phyloP scores from a whole-genome alignment of 2,113 vertebrate genomes.

The Opisthocomus hoazin region DNA sequence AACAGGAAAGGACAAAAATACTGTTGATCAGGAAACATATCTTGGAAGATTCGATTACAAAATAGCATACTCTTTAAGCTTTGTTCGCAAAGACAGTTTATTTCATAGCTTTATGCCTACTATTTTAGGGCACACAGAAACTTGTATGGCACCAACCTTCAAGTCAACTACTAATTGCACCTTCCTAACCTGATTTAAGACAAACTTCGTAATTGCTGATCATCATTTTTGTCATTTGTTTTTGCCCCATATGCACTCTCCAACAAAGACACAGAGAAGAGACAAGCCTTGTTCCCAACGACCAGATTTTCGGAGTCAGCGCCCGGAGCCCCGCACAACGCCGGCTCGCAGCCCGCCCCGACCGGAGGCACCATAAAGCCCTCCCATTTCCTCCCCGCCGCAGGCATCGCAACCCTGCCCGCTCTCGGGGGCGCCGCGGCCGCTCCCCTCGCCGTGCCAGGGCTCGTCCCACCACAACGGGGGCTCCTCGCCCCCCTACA shows the following conservation, averaged over 20 bases:
- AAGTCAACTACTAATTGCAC: not conserved
- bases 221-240: not conserved
- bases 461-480: not conserved
- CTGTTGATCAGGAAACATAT: not conserved
- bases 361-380: not conserved
- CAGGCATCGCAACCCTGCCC: not conserved
- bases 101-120: not conserved
- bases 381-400: not conserved
- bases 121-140: not conserved
- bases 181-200: not conserved
- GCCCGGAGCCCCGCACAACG: not conserved
- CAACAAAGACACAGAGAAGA: too few relatives aligned
- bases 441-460: not conserved
- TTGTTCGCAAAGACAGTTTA: not conserved
- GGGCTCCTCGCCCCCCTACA: not conserved
- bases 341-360: not conserved
- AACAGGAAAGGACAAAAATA: not conserved
- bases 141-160: not conserved
- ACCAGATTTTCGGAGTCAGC: not conserved
- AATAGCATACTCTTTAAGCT: not conserved
- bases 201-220: not conserved
- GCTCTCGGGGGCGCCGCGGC: not conserved
- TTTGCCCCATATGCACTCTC: not conserved
- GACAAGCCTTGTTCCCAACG: not conserved
- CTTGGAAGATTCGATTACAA: not conserved